A percentile compares a stretch with the other conserved stretches of the same genome.
Evolutionary conservation across 1,140 invertebrate species (phyloP).

Genomic region (Bombus impatiens): DNA sequence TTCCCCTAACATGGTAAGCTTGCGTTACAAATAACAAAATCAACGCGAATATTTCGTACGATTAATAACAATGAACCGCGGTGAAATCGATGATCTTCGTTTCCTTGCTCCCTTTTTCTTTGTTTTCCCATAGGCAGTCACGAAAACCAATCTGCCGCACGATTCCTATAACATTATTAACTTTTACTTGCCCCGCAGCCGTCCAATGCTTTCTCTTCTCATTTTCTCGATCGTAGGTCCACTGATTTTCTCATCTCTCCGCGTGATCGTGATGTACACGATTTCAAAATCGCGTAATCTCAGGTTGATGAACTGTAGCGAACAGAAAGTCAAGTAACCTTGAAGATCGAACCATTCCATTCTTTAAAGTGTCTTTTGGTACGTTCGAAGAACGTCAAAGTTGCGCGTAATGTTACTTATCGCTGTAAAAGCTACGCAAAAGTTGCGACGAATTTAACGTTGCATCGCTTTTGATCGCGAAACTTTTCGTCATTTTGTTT

Average conservation of each 20-base stretch:
- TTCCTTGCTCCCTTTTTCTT: too few species aligned
- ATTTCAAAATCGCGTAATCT: not conserved
- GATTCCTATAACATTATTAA: constrained; percentile 4
- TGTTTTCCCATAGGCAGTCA: not conserved
- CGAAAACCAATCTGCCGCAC: not conserved
- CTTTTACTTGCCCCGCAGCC: constrained; percentile 29
- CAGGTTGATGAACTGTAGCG: too few species aligned
- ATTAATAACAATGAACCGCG: not conserved
- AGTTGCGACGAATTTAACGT: too few species aligned
- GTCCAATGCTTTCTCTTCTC: constrained; percentile 3
- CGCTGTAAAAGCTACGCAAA: too few species aligned
- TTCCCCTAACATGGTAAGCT: not conserved
- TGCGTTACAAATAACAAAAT: not conserved
- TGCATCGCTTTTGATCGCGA: not conserved
- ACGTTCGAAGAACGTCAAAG: too few species aligned
- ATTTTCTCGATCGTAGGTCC: constrained; percentile 2
- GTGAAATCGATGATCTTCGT: not conserved
- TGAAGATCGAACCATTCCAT: too few species aligned
- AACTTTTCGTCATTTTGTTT: not conserved
- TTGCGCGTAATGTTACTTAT: too few species aligned
- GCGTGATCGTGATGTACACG: not conserved
- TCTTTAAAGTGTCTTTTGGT: too few species aligned
- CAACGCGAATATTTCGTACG: not conserved
- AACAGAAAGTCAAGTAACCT: too few species aligned
- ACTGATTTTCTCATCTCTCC: not conserved